Percentiles rank a stretch among this genome's conserved stretches.
phyloP scores from a whole-genome alignment of 2,888 invertebrate genomes.

The Brachylomia viminalis region DNA sequence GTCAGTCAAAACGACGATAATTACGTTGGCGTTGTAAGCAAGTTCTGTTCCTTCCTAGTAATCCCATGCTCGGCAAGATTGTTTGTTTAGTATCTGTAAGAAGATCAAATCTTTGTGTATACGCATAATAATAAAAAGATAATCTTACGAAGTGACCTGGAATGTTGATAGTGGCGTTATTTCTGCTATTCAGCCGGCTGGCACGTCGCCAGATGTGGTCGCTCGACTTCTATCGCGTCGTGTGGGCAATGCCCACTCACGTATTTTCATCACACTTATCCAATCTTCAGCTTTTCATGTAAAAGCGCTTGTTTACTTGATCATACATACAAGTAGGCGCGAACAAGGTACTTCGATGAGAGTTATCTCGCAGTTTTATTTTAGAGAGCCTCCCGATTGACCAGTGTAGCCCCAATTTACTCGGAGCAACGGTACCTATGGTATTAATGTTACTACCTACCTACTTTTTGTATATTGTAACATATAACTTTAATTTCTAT shows the following conservation, averaged over 20 bases:
- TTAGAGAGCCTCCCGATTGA: background rate
- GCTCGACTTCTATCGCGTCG: constrained; percentile 77
- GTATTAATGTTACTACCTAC: background rate
- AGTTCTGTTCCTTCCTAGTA: constrained; percentile 8
- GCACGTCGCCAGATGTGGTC: constrained; percentile 85
- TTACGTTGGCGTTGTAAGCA: constrained; percentile 15
- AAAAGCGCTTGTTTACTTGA: constrained; percentile 34
- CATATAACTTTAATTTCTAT: background rate
- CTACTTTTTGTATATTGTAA: background rate
- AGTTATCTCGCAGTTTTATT: constrained; percentile 6
- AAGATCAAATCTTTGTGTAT: constrained; percentile 70
- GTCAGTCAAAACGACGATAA: constrained; percentile 6
- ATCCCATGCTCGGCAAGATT: constrained; percentile 17
- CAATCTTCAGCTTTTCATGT: constrained; percentile 61
- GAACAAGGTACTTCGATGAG: constrained; percentile 16
- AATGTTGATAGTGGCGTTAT: constrained; percentile 90
- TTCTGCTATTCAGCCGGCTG: constrained; percentile 87
- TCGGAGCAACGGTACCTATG: background rate
- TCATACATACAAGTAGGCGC: constrained; percentile 1
- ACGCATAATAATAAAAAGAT: constrained; percentile 82
- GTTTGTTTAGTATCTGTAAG: constrained; percentile 65
- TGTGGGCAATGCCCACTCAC: constrained; percentile 84
- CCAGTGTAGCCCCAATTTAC: background rate
- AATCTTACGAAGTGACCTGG: constrained; percentile 88
- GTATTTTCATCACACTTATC: constrained; percentile 72